Base-by-base conservation (phyloP, 1,140 invertebrate genomes). In the Pogonomyrmex barbatus region DNA sequence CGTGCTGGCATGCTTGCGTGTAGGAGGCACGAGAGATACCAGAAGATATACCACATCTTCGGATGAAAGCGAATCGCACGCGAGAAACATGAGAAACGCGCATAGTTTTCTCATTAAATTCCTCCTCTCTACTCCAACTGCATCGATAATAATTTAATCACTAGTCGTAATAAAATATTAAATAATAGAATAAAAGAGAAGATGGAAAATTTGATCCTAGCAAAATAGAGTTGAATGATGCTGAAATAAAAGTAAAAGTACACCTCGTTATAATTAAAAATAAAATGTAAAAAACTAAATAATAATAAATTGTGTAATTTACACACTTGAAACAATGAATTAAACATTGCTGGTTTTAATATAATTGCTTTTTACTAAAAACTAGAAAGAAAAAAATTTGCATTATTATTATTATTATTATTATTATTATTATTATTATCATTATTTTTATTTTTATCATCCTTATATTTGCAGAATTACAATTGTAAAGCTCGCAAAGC, bases 31-130 rank as follows among this genome's bases (percentile, higher is more conserved):
- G 58, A 45, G 54, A 77, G 50, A 77, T 56, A 52, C 47, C 24
- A 56, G 60, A 24, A 24, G 24, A 24, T 24, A 24, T 24, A 24
- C 39, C 60, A 9, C 52, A 33, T 85, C 67, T 33, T 47, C 68
- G 70, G 89, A 89, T 84, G 87, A 89, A 89, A 89, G 83, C 77
- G 84, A 89, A 86, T 86, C 84, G 76, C 36, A 50, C 4, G 50
- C 33, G n/a, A 79, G 39, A n/a, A n/a, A 63, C 17, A 54, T n/a
- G 42, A 47, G 30, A 63, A 17, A 82, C 47, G 62, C 42, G 24
- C 39, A 14, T 2, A 24, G 6, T 42, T 70, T 56, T 81, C 50
- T 78, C 76, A 50, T 39, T 52, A 36, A 2, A 1, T 10, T 36
- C 39, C 50, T 85, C 39, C 73, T 71, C 56, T 42, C n/a, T 24